phyloP scores from a whole-genome alignment of 2,113 vertebrate species.

The Columba janthina region DNA sequence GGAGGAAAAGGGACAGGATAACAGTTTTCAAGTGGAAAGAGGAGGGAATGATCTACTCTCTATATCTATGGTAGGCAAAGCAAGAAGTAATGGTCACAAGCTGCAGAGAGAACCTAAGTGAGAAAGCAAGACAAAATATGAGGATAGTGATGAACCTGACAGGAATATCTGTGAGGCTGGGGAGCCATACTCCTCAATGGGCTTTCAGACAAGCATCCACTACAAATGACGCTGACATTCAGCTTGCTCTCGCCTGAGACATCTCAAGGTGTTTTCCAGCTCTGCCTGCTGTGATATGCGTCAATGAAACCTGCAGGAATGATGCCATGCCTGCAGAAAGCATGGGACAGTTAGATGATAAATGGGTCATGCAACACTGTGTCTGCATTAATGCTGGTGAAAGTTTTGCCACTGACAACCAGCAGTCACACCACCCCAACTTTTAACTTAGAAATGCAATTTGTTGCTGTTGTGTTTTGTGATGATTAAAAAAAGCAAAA shows the following conservation, averaged over 20 bases:
- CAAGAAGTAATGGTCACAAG: background rate
- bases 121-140: background rate
- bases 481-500: too few species aligned
- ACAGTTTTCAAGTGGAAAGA: background rate
- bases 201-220: background rate
- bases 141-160: background rate
- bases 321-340: background rate
- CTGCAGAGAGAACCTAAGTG: background rate
- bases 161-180: background rate
- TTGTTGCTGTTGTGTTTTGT: background rate
- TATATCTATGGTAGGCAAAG: background rate
- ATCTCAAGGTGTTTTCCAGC: background rate
- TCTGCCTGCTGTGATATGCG: background rate
- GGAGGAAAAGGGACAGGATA: background rate
- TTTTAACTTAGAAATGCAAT: background rate
- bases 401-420: background rate
- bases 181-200: background rate
- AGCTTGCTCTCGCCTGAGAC: background rate
- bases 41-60: background rate
- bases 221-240: rapidly evolving
- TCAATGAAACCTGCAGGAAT: background rate
- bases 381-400: background rate
- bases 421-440: background rate
- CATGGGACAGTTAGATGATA: background rate
- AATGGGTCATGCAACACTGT: background rate